These are phyloP conservation scores for Daphoenositta chrysoptera DNA, from an alignment of 2,113 vertebrate genomes.

Conservation along the genomic window DNA sequence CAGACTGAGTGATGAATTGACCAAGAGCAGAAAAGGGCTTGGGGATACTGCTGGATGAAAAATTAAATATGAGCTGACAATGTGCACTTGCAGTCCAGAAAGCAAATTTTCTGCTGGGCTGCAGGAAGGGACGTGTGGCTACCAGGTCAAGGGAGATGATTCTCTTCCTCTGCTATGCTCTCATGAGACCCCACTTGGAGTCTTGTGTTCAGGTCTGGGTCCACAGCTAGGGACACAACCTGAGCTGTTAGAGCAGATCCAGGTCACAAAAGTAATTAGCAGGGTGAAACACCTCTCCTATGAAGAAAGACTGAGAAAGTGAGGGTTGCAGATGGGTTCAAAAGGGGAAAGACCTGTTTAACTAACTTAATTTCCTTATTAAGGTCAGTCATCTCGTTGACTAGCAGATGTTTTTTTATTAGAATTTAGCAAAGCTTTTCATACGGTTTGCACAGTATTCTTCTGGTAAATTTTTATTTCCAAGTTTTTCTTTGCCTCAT, in stretches of 20 bases:
- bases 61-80: not conserved
- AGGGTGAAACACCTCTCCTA: not conserved
- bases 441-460: not conserved
- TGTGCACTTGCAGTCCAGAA: not conserved
- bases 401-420: not conserved
- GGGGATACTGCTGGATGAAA: not conserved
- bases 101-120: not conserved
- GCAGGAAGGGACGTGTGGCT: rapidly evolving
- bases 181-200: not conserved
- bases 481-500: not conserved
- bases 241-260: not conserved
- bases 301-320: not conserved
- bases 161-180: not conserved
- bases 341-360: not conserved
- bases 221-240: not conserved
- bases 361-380: not conserved
- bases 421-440: not conserved
- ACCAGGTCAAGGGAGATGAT: not conserved
- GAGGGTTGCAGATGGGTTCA: not conserved
- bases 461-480: not conserved
- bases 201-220: no score
- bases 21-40: not conserved
- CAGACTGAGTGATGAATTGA: not conserved
- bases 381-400: not conserved
- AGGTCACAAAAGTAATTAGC: not conserved